Percentiles rank a stretch among this genome's conserved stretches.
phyloP scores from a whole-genome alignment of 2,113 vertebrate species.

The Phalacrocorax aristotelis region DNA sequence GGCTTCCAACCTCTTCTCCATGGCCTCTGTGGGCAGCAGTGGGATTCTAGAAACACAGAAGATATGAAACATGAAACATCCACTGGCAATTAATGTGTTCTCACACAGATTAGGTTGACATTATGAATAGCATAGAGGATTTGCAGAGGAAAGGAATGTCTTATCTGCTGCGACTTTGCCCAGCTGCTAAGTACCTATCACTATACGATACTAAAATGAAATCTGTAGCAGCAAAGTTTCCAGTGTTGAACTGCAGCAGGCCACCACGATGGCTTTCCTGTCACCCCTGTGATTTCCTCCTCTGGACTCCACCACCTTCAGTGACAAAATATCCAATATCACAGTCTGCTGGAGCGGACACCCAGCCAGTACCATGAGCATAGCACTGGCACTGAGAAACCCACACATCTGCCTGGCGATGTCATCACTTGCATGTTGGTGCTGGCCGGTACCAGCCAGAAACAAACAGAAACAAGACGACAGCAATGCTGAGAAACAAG shows the following conservation, averaged over 20 bases:
- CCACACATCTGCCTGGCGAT: not conserved
- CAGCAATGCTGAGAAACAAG: not conserved
- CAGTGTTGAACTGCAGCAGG: not conserved
- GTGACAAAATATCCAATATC: not conserved
- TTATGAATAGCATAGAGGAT: not conserved
- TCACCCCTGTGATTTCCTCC: not conserved
- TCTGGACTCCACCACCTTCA: not conserved
- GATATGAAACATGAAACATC: constrained; percentile 17
- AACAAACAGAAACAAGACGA: not conserved
- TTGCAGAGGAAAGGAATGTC: not conserved
- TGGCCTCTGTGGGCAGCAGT: constrained; percentile 70
- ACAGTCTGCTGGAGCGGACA: not conserved
- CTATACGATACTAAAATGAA: not conserved
- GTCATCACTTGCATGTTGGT: not conserved
- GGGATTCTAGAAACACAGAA: constrained; percentile 51
- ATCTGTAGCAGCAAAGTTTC: not conserved
- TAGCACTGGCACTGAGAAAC: not conserved
- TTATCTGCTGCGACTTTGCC: constrained; percentile 15
- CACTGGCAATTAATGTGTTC: not conserved
- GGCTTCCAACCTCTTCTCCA: constrained; percentile 76
- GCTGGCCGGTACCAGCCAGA: constrained; percentile 2
- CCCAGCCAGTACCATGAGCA: not conserved
- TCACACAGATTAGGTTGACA: not conserved
- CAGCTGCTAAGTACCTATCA: constrained; percentile 37
- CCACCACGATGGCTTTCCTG: not conserved